Evolutionary conservation across 2,888 invertebrate genomes (phyloP), one percentile per base, ranked within the genome.

Genomic region (Mystacides longicornis): DNA sequence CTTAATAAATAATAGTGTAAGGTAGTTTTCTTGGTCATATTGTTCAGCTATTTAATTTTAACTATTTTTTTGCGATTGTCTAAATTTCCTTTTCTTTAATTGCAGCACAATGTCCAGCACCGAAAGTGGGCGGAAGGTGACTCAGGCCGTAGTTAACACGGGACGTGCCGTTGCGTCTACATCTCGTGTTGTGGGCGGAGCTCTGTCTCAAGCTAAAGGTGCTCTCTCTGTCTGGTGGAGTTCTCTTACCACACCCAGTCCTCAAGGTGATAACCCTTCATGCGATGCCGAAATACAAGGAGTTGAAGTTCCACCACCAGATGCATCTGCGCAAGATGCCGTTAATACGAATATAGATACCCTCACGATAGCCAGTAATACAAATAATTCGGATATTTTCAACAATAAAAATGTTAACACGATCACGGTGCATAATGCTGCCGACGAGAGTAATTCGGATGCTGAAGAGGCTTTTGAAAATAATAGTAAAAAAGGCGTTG

Each of bases 31-130:
- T 43, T 43, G 7, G 9, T 43, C 18, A n/a, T n/a, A n/a, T n/a
- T n/a, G n/a, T n/a, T n/a, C n/a, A n/a, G n/a, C n/a, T n/a, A n/a
- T 37, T n/a, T 18, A 37, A 37, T 37, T n/a, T 16, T n/a, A 5
- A 37, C n/a, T 37, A 16, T 37, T 37, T 3, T 37, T n/a, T 7
- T 7, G 27, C 5, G 14, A 37, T 19, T 23, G 21, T 48, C 14
- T 19, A 37, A 20, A 4, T 20, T 37, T 18, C 3, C 7, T 27
- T 27, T 31, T 53, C 20, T 49, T 50, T 43, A 21, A 19, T 52
- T 51, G 22, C 31, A 95, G 95, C 68, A 92, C 93, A 19, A 93
- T 96, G 88, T 93, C 94, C 65, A 93, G 87, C 66, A 90, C 93
- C 33, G 96, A 96, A 71, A 86, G 93, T 63, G 95, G 95, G 0